Evolutionary conservation across 2,797 vertebrate species (phyloP), one percentile per base, ranked within the genome.

Genomic region (Pangasius macronema): DNA sequence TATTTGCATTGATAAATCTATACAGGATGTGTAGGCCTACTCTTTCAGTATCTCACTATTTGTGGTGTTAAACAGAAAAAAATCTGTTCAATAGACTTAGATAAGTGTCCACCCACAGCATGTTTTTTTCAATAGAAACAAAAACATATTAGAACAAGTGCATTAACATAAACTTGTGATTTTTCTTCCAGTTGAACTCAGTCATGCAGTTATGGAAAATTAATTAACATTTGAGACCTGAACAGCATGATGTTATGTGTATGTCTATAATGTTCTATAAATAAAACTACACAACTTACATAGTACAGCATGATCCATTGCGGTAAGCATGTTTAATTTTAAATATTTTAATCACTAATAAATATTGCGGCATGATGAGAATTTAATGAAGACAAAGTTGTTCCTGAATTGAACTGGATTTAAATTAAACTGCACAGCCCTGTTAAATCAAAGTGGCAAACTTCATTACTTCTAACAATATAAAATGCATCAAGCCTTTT

Each of bases 281-380:
- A 82, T 84, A 86, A 82, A 85, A 80, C 53, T 36, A 42, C 72
- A 83, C 59, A 55, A n/a, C 46, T 85, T 83, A 65, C 72, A 67
- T 61, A 49, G 24, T 73, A 85, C 27, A 87, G 57, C 79, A 39
- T 70, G 77, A 67, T 39, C 30, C 49, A 83, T 82, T 86, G 82
- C 89, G 81, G 89, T 90, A 90, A 75, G 85, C 46, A 86, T 67
- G 33, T 61, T 82, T 83, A 86, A 92, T 91, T 88, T 51, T 70
- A 88, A 94, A 93, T 92, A 92, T 94, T 94, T 93, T 94, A 95
- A 95, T 95, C 93, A 93, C 90, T 92, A 86, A 90, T 95, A 94
- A 95, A 94, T 91, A 94, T 92, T 93, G 94, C 93, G 90, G 76
- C 91, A 90, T 91, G 93, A 94, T 92, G 91, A 90, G 85, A 90